phyloP scores from a whole-genome alignment of 1,140 invertebrate genomes.

The Ctenoplectra terminalis region DNA sequence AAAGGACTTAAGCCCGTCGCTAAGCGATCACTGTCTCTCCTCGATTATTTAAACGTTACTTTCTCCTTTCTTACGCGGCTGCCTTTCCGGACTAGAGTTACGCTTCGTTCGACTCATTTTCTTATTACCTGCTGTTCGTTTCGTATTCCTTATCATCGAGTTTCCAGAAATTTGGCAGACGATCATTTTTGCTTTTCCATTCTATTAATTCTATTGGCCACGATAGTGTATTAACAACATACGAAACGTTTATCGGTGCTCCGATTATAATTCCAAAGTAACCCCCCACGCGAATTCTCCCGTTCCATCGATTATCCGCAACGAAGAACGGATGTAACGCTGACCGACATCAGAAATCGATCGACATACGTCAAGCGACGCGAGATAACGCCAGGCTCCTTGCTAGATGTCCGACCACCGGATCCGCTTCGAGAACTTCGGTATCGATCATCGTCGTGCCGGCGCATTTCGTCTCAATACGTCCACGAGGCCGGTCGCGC shows the following conservation, averaged over 20 bases:
- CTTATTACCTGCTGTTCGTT: not conserved
- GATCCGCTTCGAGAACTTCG: slow-evolving; percentile 34
- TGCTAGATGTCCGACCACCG: slow-evolving; percentile 51
- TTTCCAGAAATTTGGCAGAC: not conserved
- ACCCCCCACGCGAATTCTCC: not conserved
- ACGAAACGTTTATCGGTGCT: no score
- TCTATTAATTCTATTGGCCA: no score
- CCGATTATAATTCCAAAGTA: not conserved
- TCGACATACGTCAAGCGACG: slow-evolving; percentile 52
- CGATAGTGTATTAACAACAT: no score
- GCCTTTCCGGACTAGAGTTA: not conserved
- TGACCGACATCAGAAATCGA: slow-evolving; percentile 23
- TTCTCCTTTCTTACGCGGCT: slow-evolving; percentile 43
- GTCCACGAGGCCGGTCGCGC: slow-evolving; percentile 58
- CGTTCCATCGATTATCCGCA: not conserved
- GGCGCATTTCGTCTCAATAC: slow-evolving; percentile 73
- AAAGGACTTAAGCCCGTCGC: slow-evolving; percentile 51
- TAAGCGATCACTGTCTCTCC: slow-evolving; percentile 50
- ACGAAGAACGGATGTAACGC: slow-evolving; percentile 6
- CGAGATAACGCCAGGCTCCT: slow-evolving; percentile 48
- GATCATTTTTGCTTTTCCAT: no score
- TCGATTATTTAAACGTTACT: slow-evolving; percentile 59
- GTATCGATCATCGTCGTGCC: slow-evolving; percentile 60
- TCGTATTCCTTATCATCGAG: no score
- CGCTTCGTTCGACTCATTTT: not conserved